Evolutionary conservation across 2,888 invertebrate genomes (phyloP).

Genomic region (Drosophila mulleri): DNA sequence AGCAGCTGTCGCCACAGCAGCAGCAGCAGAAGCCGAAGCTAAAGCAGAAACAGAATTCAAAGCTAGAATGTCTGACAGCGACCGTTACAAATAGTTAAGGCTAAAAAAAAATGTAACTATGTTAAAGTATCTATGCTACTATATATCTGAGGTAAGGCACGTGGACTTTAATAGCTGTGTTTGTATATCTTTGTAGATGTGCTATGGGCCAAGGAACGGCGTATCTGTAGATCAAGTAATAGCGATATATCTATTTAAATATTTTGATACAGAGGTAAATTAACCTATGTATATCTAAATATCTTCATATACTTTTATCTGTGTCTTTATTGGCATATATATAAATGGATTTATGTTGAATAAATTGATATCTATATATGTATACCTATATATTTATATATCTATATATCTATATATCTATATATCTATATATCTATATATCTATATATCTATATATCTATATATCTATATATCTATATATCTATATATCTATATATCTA

Average conservation of each 20-base stretch:
- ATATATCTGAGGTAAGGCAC: neutral
- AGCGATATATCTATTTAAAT: neutral
- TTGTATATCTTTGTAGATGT: too few relatives aligned
- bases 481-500: neutral
- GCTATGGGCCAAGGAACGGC: too few relatives aligned
- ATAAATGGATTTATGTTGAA: neutral
- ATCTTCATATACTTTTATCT: neutral
- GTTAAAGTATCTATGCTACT: slow-evolving; percentile 3
- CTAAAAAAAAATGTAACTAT: slow-evolving; percentile 12
- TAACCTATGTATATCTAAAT: neutral
- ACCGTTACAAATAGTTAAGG: slow-evolving; percentile 50
- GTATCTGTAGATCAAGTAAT: neutral
- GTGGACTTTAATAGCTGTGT: neutral
- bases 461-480: too few relatives aligned
- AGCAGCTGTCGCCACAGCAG: slow-evolving; percentile 62
- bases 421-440: too few relatives aligned
- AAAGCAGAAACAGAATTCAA: slow-evolving; percentile 26
- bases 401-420: too few relatives aligned
- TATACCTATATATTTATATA: neutral
- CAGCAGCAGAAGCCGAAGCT: neutral
- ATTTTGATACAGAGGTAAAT: neutral
- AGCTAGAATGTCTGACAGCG: slow-evolving; percentile 41
- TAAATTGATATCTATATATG: neutral
- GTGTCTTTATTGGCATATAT: neutral
- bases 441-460: too few relatives aligned